phyloP scores from a whole-genome alignment of 2,113 vertebrate species.

The Nanorana parkeri region DNA sequence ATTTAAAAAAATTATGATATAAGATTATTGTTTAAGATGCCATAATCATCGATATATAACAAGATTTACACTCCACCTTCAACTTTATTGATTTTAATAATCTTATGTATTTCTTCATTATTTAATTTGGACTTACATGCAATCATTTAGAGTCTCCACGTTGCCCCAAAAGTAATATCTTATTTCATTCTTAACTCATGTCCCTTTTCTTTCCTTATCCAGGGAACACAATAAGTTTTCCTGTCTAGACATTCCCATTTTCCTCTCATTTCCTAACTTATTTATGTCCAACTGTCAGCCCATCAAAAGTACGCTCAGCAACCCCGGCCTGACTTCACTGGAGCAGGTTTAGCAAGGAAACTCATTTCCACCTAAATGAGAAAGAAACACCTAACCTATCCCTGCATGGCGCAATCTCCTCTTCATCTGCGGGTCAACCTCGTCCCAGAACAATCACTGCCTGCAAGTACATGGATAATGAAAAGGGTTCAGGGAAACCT shows the following conservation, averaged over 20 bases:
- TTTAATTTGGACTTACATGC: neutral
- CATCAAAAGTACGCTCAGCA: constrained; percentile 9
- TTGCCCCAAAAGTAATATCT: constrained; percentile 24
- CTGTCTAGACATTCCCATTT: constrained; percentile 63
- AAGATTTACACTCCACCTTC: too few species aligned
- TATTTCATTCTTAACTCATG: constrained; percentile 42
- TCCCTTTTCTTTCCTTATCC: constrained; percentile 59
- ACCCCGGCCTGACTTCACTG: neutral
- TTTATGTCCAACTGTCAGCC: constrained; percentile 38
- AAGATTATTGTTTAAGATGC: too few species aligned
- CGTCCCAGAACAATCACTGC: neutral
- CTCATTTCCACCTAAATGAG: neutral
- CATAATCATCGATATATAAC: too few species aligned
- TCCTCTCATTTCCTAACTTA: constrained; percentile 50
- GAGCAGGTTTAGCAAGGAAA: neutral
- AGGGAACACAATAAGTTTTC: constrained; percentile 65
- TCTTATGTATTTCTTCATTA: neutral
- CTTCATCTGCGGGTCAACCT: neutral
- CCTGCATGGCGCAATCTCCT: neutral
- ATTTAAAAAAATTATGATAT: too few species aligned
- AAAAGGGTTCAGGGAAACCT: too few species aligned
- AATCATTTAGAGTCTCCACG: neutral
- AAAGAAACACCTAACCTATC: neutral
- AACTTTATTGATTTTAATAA: neutral
- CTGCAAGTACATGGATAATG: too few species aligned